Evolutionary conservation across 2,888 invertebrate species (phyloP).

Genomic region (Chorisops tibialis): DNA sequence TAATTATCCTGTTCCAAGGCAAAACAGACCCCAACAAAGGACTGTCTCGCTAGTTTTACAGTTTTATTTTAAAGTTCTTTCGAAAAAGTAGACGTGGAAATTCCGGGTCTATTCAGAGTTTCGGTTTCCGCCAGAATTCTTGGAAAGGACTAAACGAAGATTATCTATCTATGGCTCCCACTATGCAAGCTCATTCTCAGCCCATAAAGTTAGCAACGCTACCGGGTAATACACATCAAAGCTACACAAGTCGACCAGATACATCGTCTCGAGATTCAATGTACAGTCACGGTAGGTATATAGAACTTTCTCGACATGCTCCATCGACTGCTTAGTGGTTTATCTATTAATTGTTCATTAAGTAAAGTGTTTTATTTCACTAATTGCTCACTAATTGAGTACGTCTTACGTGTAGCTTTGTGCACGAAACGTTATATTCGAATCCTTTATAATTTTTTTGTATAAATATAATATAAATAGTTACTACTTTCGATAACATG

Average conservation of each 20-base stretch:
- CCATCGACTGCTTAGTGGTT: too few species aligned
- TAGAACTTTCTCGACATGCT: too few species aligned
- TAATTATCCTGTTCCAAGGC: too few species aligned
- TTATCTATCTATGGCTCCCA: conserved; percentile 19
- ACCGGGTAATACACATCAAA: conserved; percentile 38
- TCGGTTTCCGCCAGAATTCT: not conserved
- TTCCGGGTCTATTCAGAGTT: not conserved
- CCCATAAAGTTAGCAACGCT: conserved; percentile 17
- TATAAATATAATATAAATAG: too few species aligned
- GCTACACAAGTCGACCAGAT: conserved; percentile 45
- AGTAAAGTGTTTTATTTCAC: too few species aligned
- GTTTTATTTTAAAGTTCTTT: not conserved
- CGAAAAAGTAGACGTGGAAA: not conserved
- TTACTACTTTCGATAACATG: too few species aligned
- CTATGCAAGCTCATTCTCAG: conserved; percentile 15
- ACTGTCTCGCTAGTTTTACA: not conserved
- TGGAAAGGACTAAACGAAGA: not conserved
- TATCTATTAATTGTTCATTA: too few species aligned
- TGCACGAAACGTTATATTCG: too few species aligned
- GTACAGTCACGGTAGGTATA: conserved; percentile 49
- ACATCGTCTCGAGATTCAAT: conserved; percentile 50
- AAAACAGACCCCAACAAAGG: too few species aligned
- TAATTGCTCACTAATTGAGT: too few species aligned
- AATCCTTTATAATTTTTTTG: too few species aligned
- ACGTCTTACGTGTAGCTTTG: too few species aligned